A percentile compares a stretch with the other conserved stretches of the same genome.
Conservation (phyloP, 2,888 invertebrate genomes). For the Plagodis dolabraria region DNA sequence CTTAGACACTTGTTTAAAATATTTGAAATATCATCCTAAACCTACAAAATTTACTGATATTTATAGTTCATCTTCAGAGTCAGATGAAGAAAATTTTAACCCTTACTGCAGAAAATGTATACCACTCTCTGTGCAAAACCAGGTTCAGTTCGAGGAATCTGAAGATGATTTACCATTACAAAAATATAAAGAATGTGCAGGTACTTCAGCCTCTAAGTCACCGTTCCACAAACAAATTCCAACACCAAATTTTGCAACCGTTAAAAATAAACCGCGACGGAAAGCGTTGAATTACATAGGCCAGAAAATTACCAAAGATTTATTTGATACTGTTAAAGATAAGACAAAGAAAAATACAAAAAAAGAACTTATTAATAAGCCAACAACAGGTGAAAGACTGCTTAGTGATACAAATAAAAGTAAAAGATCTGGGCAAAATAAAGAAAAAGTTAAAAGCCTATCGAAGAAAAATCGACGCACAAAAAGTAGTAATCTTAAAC, state of each 20-base stretch:
- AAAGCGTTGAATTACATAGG: constrained; percentile 15
- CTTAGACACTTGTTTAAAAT: too few relatives aligned
- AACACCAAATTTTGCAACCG: constrained; percentile 11
- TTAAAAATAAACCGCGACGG: constrained; percentile 4
- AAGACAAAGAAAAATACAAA: constrained; percentile 2
- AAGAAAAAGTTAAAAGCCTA: background rate
- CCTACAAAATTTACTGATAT: too few relatives aligned
- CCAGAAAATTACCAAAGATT: constrained; percentile 15
- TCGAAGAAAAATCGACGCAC: too few relatives aligned
- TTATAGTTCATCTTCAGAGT: too few relatives aligned
- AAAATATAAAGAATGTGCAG: background rate
- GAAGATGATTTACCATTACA: background rate
- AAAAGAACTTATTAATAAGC: background rate
- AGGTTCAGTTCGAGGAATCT: background rate
- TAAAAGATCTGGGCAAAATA: background rate
- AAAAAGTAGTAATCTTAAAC: too few relatives aligned
- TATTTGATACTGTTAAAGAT: constrained; percentile 3
- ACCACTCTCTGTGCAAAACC: too few relatives aligned
- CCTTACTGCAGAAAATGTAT: too few relatives aligned
- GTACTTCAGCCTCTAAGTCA: background rate
- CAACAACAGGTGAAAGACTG: too few relatives aligned
- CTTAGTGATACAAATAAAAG: background rate
- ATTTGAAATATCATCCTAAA: too few relatives aligned
- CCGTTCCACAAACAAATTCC: constrained; percentile 12
- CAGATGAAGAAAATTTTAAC: too few relatives aligned